Evolutionary conservation across 2,113 vertebrate genomes (phyloP).

Genomic region (Cryptomyrus ogoouensis): DNA sequence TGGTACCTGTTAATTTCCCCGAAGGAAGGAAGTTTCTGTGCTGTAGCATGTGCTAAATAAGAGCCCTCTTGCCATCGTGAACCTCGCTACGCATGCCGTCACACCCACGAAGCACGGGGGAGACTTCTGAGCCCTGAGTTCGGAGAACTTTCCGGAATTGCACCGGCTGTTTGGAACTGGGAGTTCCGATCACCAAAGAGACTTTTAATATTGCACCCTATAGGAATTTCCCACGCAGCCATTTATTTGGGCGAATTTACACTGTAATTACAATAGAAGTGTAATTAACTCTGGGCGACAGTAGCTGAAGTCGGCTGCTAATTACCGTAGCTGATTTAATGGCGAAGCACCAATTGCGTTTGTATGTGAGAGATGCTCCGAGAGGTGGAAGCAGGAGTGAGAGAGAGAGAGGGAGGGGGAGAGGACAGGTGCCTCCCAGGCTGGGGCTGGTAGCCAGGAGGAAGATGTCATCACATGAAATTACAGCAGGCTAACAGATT

Average conservation of each 20-base stretch:
- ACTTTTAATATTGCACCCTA: not conserved
- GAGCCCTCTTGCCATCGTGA: not conserved
- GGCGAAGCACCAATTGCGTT: not conserved
- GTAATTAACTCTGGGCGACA: not conserved
- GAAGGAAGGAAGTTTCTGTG: not conserved
- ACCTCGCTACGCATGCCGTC: not conserved
- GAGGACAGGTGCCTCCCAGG: not conserved
- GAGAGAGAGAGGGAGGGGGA: not conserved
- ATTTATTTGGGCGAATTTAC: not conserved
- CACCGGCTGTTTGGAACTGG: not conserved
- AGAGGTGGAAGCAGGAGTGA: not conserved
- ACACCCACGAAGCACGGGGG: not conserved
- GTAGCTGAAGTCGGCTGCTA: not conserved
- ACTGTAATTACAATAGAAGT: not conserved
- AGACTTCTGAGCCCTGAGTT: not conserved
- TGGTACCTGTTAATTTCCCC: not conserved
- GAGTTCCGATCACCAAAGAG: not conserved
- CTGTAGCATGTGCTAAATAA: not conserved
- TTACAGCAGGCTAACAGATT: constrained; percentile 15
- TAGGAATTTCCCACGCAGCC: not conserved
- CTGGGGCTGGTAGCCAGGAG: not conserved
- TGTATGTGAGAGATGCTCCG: not conserved
- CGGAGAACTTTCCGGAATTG: not conserved
- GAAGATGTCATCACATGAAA: constrained; percentile 8
- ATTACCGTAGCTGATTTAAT: not conserved